Evolutionary conservation across 2,888 invertebrate genomes (phyloP), one percentile per base, ranked within the genome.

Genomic region (Stenoptilia bipunctidactyla): DNA sequence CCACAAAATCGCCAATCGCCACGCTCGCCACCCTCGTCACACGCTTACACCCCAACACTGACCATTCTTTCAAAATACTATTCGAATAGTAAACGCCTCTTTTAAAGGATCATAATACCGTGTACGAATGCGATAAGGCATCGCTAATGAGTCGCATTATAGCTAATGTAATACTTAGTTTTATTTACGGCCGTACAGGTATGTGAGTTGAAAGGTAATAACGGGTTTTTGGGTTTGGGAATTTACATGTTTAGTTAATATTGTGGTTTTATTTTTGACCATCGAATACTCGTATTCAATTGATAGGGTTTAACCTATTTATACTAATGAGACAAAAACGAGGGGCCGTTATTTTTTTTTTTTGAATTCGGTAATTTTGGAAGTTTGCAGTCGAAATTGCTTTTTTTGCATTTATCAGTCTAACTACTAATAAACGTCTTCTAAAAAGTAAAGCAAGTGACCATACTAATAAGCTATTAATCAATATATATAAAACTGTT

Each of bases 41-140:
- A n/a, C n/a, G 30, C 10, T 12, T 3, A 30, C 9, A 30, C 30
- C 12, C 12, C 10, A 30, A 5, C 20, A n/a, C 10, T 30, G 30
- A 30, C 30, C 30, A 30, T 30, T 30, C 30, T n/a, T 30, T 30
- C n/a, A 8, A 8, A 20, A 53, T 56, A 51, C 51, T 59, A 59
- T 52, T 51, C 49, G 49, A 8, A 30, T 51, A 59, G 59, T 56
- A 58, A 56, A 59, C 59, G 62, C 66, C 64, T 63, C 73, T 73
- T 71, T 75, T 71, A 67, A 73, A 72, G 63, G 70, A 69, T 70
- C 75, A 75, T 80, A 75, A 77, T 67, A 72, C 62, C 62, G 65
- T 65, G 67, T 71, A 65, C 52, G 52, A 55, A 52, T 43, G 50
- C 68, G 77, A 76, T 79, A 77, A 74, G 67, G 58, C 59, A 66